A percentile compares a stretch with the other conserved stretches of the same genome.
phyloP scores from a whole-genome alignment of 2,113 vertebrate species.

The Phaethon lepturus region DNA sequence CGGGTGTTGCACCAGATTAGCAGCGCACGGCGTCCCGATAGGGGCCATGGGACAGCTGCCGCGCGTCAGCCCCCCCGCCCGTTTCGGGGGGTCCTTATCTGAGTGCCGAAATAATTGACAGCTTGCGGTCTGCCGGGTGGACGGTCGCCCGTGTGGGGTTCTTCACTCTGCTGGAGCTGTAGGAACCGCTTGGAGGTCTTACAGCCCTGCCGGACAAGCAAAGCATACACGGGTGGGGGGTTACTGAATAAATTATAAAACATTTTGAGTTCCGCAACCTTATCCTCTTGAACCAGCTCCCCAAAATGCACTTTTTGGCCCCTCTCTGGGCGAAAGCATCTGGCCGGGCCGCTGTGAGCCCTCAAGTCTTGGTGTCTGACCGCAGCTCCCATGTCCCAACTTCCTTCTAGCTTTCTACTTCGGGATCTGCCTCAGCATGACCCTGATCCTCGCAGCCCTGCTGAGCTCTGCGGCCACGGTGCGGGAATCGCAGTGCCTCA shows the following conservation, averaged over 20 bases:
- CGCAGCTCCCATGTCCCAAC: not conserved
- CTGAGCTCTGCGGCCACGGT: constrained; percentile 43
- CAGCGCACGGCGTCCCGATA: accelerated
- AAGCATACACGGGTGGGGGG: not conserved
- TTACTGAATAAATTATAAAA: not conserved
- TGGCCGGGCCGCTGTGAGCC: not conserved
- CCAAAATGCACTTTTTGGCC: not conserved
- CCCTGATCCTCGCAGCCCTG: constrained; percentile 53
- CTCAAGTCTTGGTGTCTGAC: not conserved
- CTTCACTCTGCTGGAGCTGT: not conserved
- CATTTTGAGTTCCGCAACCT: not conserved
- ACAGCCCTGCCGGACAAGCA: not conserved
- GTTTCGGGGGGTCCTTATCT: not conserved
- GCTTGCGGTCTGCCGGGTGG: not conserved
- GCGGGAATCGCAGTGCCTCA: constrained; percentile 53
- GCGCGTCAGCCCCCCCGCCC: not conserved
- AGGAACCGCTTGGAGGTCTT: not conserved
- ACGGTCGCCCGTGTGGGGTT: not conserved
- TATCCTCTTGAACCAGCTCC: not conserved
- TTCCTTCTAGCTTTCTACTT: constrained; percentile 61
- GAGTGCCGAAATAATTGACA: not conserved
- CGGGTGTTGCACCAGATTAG: constrained; percentile 47
- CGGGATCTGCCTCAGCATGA: constrained; percentile 62
- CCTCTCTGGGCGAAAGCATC: not conserved
- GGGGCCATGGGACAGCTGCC: not conserved